Base-by-base conservation (phyloP, 2,113 vertebrate species). In the Halcyon malimbica region DNA sequence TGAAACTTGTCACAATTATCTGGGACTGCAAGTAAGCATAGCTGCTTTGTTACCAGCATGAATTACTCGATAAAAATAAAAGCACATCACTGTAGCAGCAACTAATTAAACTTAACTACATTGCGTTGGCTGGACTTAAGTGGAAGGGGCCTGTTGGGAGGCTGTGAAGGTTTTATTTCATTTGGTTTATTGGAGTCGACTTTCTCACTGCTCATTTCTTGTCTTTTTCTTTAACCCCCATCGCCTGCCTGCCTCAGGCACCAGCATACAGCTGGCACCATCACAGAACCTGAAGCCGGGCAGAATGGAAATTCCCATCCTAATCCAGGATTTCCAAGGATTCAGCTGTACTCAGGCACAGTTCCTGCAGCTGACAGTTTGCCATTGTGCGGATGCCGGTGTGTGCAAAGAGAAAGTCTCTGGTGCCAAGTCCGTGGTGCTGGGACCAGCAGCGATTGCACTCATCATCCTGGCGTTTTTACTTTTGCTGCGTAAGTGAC, bases 401-500 rank as follows among this genome's bases (percentile, higher is more conserved):
- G 53, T 53, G 7, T 98, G 98, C 57, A 46, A 17, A 6, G 88
- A 83, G 2, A 88, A 7, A 4, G 3, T 75, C 6, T 6, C 1
- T 2, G 37, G 50, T 0, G 1, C 13, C 0, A 44, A 56, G 25
- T 85, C 71, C 0, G 78, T 97, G 33, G 87, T 94, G 13, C 95
- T 98, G 78, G 98, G 97, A 35, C 94, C 98, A 2, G 95, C 91
- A 21, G 98, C 98, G 0, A 24, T 98, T 60, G 97, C 92, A 0
- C 94, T 98, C 1, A 98, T 98, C 50, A 95, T 98, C 79, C 79
- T 98, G 59, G 98, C 98, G 0, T 84, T 98, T 65, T 92, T 98
- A 59, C 94, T 98, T 44, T 33, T 98, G 89, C 90, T 98, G 23
- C 90, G 98, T 98, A 96, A 98, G 98, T 98, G 80, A 67, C 69